Evolutionary conservation across 2,888 invertebrate species (phyloP), one percentile per base, ranked within the genome.

Genomic region (Nomada goodeniana): DNA sequence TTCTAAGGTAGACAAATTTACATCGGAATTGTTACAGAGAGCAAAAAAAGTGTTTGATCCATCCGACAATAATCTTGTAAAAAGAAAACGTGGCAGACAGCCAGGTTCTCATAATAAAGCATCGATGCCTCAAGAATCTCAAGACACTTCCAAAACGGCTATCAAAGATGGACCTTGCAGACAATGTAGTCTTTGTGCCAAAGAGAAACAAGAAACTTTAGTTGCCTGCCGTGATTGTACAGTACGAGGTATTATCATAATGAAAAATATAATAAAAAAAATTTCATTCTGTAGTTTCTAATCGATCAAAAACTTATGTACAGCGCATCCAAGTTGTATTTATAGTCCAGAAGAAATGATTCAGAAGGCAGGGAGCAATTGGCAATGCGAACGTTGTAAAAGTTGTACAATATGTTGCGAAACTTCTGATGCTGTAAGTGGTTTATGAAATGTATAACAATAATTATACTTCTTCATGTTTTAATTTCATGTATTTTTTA

Each of bases 331-430:
- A 23, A 95, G 95, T 82, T 97, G 97, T 89, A 95, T 97, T 61
- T 96, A 96, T 89, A 95, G 95, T 65, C 89, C 92, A 0, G 96
- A 96, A 15, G 96, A 96, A 87, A 95, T 96, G 88, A 95, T 96
- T 92, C 93, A 96, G 63, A 95, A 96, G 91, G 95, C 96, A 86
- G 96, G 96, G 86, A 96, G 96, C 86, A 96, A 96, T 47, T 98
- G 98, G 97, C 98, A 98, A 90, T 98, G 98, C 92, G 97, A 97
- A 70, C 97, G 97, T 91, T 98, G 98, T 91, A 98, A 98, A 94
- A 97, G 96, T 15, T 98, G 98, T 94, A 96, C 96, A 63, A 95
- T 97, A 57, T 98, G 98, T 91, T 96, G 96, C 88, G 97, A 97
- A 94, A 96, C 96, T 11, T 96, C 96, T 88, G 96, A 96, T 94